These are phyloP conservation scores for Sebastes nivosus DNA, from an alignment of 2,797 vertebrate genomes.

Conservation along the genomic window DNA sequence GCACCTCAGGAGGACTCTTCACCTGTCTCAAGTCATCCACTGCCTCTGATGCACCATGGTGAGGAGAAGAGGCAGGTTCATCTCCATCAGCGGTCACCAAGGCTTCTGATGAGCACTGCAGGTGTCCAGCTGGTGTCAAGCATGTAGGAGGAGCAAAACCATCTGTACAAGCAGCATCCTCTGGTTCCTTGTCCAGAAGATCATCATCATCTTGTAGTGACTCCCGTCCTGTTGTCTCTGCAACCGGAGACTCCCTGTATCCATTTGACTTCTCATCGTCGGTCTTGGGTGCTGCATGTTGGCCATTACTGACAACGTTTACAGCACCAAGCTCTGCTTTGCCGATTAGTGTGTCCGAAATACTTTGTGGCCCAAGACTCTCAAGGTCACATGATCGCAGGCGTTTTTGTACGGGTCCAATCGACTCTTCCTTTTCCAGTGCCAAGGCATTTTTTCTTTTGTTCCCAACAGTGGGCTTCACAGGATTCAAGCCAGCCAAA, in stretches of 20 bases:
- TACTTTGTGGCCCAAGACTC: background rate
- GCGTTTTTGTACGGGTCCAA: conserved; percentile 48
- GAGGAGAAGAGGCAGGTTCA: background rate
- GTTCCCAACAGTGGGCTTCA: conserved; percentile 24
- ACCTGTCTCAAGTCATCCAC: background rate
- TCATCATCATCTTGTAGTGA: background rate
- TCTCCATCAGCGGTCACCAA: background rate
- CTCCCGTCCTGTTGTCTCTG: background rate
- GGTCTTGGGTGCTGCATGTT: background rate
- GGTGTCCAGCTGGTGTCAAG: background rate
- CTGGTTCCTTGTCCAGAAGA: background rate
- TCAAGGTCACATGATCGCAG: conserved; percentile 23
- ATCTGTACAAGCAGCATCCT: background rate
- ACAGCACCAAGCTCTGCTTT: background rate
- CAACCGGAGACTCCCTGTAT: background rate
- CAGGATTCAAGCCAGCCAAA: conserved; percentile 74
- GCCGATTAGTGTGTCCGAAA: background rate
- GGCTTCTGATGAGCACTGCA: conserved; percentile 9
- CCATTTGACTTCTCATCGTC: conserved; percentile 14
- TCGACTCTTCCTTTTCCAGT: conserved; percentile 36
- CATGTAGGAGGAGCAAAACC: background rate
- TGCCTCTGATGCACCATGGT: background rate
- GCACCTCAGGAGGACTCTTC: background rate
- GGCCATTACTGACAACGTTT: background rate
- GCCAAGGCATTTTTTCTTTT: conserved; percentile 62